Conservation (phyloP, 2,113 vertebrate genomes). For the Leptobrachium ailaonicum region DNA sequence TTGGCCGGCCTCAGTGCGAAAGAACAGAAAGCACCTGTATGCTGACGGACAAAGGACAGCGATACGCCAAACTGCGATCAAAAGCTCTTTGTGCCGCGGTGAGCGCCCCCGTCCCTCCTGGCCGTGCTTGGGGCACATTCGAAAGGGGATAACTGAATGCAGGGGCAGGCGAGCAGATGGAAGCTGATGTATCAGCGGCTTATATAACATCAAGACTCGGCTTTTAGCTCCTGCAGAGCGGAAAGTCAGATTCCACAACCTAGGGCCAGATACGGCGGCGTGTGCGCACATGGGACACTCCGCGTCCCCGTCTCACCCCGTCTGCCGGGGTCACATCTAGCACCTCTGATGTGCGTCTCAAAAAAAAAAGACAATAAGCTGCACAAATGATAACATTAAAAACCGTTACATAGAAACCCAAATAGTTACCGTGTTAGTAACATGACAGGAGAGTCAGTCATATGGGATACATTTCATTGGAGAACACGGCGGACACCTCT, state of each 20-base stretch:
- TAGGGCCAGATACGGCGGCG: slow-evolving; percentile 20
- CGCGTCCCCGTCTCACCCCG: not conserved
- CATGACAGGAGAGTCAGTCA: too few relatives aligned
- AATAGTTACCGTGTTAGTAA: too few relatives aligned
- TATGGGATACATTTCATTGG: too few relatives aligned
- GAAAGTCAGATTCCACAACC: slow-evolving; percentile 2
- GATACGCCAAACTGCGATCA: not conserved
- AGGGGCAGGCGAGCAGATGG: slow-evolving; percentile 15
- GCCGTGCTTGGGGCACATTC: slow-evolving; percentile 8
- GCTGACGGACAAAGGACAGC: not conserved
- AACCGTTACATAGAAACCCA: too few relatives aligned
- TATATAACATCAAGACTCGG: slow-evolving; percentile 15
- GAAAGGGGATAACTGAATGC: slow-evolving; percentile 1
- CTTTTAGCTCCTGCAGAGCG: slow-evolving; percentile 18
- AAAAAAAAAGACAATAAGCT: too few relatives aligned
- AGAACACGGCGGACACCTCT: too few relatives aligned
- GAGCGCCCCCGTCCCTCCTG: not conserved
- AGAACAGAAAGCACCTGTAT: not conserved
- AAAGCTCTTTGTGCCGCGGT: not conserved
- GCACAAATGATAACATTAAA: too few relatives aligned
- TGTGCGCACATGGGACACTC: slow-evolving; percentile 5
- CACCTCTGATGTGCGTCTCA: too few relatives aligned
- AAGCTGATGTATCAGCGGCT: slow-evolving; percentile 10
- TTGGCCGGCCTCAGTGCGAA: not conserved
- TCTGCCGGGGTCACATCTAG: too few relatives aligned